These are phyloP conservation scores for Melanotaenia trifasciata DNA, from an alignment of 2,797 vertebrate genomes.

Conservation along the genomic window DNA sequence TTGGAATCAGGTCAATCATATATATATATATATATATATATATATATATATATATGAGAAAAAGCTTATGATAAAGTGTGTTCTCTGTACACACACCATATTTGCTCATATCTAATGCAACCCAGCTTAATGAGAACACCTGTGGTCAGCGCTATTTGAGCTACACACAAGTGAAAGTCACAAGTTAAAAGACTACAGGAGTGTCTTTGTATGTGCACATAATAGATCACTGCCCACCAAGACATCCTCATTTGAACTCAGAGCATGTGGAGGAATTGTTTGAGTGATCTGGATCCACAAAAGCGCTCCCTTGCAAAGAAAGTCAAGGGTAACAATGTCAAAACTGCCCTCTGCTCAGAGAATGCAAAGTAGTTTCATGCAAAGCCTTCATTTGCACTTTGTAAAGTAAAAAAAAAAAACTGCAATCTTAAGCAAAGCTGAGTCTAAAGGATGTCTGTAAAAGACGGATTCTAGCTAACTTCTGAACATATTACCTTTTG, in stretches of 20 bases:
- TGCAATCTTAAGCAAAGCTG: constrained; percentile 24
- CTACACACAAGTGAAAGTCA: constrained; percentile 34
- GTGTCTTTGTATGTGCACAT: constrained; percentile 36
- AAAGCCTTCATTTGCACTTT: constrained; percentile 43
- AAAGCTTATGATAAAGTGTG: constrained; percentile 17
- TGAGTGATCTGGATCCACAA: constrained; percentile 42
- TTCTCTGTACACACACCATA: constrained; percentile 12
- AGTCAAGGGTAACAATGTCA: constrained; percentile 70
- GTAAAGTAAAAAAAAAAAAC: constrained; percentile 46
- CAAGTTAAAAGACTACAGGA: constrained; percentile 36
- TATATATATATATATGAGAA: no score
- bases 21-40: no score
- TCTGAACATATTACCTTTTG: constrained; percentile 41
- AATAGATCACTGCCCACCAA: constrained; percentile 15
- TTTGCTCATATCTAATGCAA: constrained; percentile 57
- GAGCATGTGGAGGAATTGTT: constrained; percentile 33
- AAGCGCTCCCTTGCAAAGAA: constrained; percentile 45
- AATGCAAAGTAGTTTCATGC: constrained; percentile 54
- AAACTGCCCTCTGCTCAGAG: constrained; percentile 50
- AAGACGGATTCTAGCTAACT: constrained; percentile 20
- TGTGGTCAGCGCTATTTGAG: constrained; percentile 61
- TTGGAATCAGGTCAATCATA: not conserved
- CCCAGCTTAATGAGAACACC: constrained; percentile 78
- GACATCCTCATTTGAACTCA: constrained; percentile 59
- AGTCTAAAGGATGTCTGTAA: constrained; percentile 40